Conservation (phyloP, 2,113 vertebrate genomes). For the Clarias gariepinus region DNA sequence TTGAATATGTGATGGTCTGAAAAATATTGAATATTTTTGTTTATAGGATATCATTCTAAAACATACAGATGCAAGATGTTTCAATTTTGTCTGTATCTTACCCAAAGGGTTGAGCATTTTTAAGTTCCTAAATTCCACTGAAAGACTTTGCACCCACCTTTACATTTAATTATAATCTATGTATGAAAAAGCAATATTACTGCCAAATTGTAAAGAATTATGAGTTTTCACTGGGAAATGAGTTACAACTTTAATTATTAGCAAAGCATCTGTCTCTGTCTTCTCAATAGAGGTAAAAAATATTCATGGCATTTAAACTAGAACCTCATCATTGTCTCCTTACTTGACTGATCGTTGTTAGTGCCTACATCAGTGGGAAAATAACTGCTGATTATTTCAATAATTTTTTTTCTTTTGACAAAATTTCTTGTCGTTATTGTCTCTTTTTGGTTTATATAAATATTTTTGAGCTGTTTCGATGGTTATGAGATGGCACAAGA, state of each 20-base stretch:
- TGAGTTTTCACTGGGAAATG: neutral
- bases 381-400: neutral
- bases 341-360: slow-evolving; percentile 1
- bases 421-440: neutral
- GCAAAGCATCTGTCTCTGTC: neutral
- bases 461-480: neutral
- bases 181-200: neutral
- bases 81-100: neutral
- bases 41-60: neutral
- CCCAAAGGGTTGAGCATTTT: neutral
- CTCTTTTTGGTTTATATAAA: neutral
- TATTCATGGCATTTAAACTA: neutral
- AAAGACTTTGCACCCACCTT: neutral
- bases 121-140: neutral
- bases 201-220: neutral
- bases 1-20: neutral
- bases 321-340: neutral
- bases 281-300: neutral
- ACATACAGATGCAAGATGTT: neutral
- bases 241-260: neutral
- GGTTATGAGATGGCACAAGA: neutral
- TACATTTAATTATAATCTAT: neutral
- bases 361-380: neutral
- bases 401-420: neutral
- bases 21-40: neutral